Evolutionary conservation across 2,797 vertebrate species (phyloP), one percentile per base, ranked within the genome.

Genomic region (Melanotaenia trifasciata): DNA sequence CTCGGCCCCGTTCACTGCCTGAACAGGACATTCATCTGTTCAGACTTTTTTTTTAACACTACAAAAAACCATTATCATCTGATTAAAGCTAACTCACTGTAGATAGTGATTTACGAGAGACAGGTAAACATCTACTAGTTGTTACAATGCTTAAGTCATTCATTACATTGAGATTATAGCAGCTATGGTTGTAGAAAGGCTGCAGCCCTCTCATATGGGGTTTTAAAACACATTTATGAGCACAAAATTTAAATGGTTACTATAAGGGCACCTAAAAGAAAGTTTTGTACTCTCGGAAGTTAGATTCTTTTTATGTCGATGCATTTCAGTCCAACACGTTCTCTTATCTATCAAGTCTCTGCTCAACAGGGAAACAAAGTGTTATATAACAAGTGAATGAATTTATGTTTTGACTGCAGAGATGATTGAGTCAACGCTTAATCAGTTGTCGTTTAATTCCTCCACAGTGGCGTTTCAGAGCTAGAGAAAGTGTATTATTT

Each of bases 1-100:
- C 83, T 75, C 78, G 83, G 78, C 74, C 76, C 38, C 47, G 35
- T 84, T 57, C 66, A 50, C 74, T 82, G 81, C 86, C 81, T 67
- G 75, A 82, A 88, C 65, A 73, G 74, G 81, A 58, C 84, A 53
- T 84, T 88, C 91, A 84, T 89, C 83, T 87, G 58, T 83, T 87
- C 63, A 68, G 76, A 58, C 53, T 60, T 74, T 60, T 74, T 78
- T 35, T 64, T 70, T 79, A 80, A 81, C 70, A 64, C 72, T 70
- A 75, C 72, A 84, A 59, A 86, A 71, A 84, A 70, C 58, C 45
- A 14, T 72, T 80, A 80, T 83, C 74, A 70, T 75, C 80, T 67
- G 67, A 76, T 83, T 85, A 68, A 88, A 67, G 69, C 72, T 74
- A 76, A 72, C 70, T 82, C 61, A 54, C 43, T 36, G 43, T 35